These are phyloP conservation scores for Sarotherodon lohbergeri DNA, from an alignment of 2,113 vertebrate genomes.

Conservation along the genomic window DNA sequence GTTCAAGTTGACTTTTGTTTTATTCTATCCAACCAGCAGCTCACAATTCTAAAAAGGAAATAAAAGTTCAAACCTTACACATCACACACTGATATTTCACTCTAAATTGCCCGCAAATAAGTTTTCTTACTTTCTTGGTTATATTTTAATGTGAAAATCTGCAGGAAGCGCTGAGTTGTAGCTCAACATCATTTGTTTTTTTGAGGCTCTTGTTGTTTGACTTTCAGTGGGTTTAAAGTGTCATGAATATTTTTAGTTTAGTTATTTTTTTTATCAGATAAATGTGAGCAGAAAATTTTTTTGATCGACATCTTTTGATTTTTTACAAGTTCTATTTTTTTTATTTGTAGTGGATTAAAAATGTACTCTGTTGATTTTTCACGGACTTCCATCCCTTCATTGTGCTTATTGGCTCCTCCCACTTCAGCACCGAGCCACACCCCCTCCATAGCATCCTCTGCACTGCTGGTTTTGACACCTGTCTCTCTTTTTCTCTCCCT, in stretches of 20 bases:
- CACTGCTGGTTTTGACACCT: background rate
- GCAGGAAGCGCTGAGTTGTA: background rate
- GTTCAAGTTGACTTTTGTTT: background rate
- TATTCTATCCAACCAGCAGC: background rate
- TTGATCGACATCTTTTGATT: background rate
- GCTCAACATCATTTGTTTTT: background rate
- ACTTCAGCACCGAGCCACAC: background rate
- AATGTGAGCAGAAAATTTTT: background rate
- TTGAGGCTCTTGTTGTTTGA: background rate
- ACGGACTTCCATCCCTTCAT: background rate
- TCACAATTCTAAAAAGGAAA: background rate
- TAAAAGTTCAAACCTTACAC: background rate
- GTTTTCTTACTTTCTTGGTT: background rate
- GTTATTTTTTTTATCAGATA: background rate
- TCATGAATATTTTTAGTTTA: background rate
- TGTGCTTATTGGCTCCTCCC: background rate
- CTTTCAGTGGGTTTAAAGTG: background rate
- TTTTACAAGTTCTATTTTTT: background rate
- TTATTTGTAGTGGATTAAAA: background rate
- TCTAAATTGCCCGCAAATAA: background rate
- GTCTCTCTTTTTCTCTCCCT: background rate
- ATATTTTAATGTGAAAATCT: background rate
- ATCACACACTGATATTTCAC: background rate
- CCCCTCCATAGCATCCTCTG: background rate
- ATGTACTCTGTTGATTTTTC: background rate